phyloP scores from a whole-genome alignment of 2,113 vertebrate species.

The Gavia stellata region DNA sequence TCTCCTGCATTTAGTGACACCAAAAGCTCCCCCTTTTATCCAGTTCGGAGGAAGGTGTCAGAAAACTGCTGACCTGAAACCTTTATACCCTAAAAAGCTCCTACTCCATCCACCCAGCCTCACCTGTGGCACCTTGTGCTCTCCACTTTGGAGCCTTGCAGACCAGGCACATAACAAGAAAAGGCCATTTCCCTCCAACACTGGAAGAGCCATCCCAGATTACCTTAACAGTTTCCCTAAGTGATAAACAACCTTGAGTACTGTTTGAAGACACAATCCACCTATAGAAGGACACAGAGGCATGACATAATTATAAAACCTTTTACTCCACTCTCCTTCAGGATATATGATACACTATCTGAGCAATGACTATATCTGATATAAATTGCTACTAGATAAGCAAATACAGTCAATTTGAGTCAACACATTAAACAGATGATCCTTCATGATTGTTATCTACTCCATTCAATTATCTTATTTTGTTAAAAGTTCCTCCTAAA shows the following conservation, averaged over 20 bases:
- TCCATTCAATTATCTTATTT: neutral
- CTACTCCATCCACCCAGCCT: neutral
- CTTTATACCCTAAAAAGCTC: neutral
- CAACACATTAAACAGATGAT: neutral
- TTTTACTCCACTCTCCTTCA: neutral
- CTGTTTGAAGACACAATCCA: neutral
- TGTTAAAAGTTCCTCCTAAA: neutral
- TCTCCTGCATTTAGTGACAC: neutral
- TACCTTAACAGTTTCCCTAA: neutral
- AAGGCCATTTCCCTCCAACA: neutral
- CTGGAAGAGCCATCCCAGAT: neutral
- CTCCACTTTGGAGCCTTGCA: neutral
- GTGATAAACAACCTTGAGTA: neutral
- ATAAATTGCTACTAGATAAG: neutral
- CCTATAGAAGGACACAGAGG: neutral
- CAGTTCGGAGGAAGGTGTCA: neutral
- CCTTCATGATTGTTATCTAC: neutral
- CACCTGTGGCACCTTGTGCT: neutral
- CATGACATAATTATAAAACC: neutral
- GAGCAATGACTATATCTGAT: neutral
- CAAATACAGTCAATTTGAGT: neutral
- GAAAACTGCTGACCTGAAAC: neutral
- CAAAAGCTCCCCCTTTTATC: neutral
- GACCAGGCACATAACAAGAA: neutral
- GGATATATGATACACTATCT: neutral